Percentiles rank a stretch among this genome's conserved stretches.
Conservation (phyloP, 1,140 invertebrate genomes). For the Drosophila mauritiana region DNA sequence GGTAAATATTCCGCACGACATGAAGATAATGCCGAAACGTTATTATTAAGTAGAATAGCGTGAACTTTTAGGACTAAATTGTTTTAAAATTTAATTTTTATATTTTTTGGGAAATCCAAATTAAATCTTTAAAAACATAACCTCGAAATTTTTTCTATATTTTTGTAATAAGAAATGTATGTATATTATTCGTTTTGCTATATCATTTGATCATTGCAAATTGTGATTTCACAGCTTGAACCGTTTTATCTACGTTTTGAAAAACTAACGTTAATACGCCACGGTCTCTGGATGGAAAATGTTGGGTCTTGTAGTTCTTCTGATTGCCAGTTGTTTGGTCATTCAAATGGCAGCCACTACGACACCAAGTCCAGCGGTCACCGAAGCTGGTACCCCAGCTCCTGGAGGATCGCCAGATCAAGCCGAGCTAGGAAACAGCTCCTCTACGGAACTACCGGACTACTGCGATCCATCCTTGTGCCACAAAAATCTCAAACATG, state of each 20-base stretch:
- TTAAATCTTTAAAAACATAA: no score
- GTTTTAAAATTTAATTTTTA: no score
- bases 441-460: background rate
- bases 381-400: background rate
- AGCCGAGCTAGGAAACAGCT: no score
- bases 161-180: no score
- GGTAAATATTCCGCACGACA: background rate
- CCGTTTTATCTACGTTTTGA: background rate
- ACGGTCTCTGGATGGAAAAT: constrained; percentile 7
- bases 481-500: background rate
- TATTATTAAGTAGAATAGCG: no score
- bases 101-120: no score
- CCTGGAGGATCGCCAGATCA: background rate
- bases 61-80: no score
- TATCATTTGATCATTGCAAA: background rate
- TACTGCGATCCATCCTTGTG: constrained; percentile 24
- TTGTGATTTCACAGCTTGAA: background rate
- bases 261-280: background rate
- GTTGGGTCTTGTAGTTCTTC: background rate
- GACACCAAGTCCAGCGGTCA: background rate
- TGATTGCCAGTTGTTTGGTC: background rate
- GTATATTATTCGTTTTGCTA: background rate
- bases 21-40: no score
- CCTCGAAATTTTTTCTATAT: no score
- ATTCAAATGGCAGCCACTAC: background rate